Evolutionary conservation across 2,888 invertebrate species (phyloP), one percentile per base, ranked within the genome.

Genomic region (Cerceris ruficornis): DNA sequence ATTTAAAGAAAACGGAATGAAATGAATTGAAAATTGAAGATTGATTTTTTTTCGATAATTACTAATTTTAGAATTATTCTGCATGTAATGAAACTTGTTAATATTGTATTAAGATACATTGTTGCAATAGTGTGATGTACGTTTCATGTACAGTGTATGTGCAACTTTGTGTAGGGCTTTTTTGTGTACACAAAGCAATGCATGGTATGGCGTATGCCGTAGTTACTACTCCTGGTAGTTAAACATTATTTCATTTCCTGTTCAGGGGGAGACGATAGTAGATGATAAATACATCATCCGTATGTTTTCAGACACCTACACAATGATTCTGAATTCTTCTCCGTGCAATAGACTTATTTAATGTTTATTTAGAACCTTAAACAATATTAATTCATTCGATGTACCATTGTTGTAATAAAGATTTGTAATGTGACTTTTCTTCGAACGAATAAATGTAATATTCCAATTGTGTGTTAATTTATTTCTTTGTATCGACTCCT

Each of bases 221-320:
- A 28, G 14, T 43, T 61, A 46, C 55, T 73, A 50, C 54, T 17
- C 70, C 46, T 70, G 52, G n/a, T n/a, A 13, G 65, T 58, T 67
- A 66, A 79, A 71, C 70, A 77, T 86, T 78, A 83, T 83, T 83
- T 80, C 76, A 78, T 84, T 85, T 86, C 85, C 85, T 85, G 85
- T 64, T 55, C 17, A 17, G 5, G 69, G 77, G 55, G 68, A 65
- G 64, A 46, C 17, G 13, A 46, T 28, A 54, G 42, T 57, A 57
- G 42, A 74, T 52, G 81, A 75, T 70, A 75, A 75, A 75, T 54
- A 70, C 57, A 11, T 15, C 49, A 60, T 14, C 65, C 14, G 39
- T 67, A 43, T 41, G 62, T 13, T 43, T 28, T 59, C 42, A 50
- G 28, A 49, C 13, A 17, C 52, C 15, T 5, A 15, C 42, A 8